Conservation (phyloP, 2,113 vertebrate genomes). For the Rhegmatorhina hoffmannsi region DNA sequence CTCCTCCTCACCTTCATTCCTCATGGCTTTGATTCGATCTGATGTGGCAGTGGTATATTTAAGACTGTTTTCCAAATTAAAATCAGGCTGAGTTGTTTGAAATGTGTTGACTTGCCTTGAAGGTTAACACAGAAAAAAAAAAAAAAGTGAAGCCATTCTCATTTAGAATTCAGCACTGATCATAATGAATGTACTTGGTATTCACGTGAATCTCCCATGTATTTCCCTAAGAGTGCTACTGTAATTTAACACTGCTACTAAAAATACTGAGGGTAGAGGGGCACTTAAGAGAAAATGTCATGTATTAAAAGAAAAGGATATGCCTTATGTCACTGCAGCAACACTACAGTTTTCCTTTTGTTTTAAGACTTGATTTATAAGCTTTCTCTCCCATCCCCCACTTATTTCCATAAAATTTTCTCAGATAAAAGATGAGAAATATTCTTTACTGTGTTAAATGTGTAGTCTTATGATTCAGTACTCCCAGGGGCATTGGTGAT, state of each 20-base stretch:
- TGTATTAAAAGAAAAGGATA: neutral
- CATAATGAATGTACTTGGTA: constrained; percentile 49
- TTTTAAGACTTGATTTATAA: constrained; percentile 49
- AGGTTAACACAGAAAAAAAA: constrained; percentile 41
- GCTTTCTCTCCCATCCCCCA: neutral
- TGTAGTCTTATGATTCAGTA: constrained; percentile 33
- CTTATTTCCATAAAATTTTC: constrained; percentile 21
- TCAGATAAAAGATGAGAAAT: constrained; percentile 30
- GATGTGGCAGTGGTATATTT: constrained; percentile 57
- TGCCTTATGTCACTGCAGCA: neutral
- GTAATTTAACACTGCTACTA: constrained; percentile 38
- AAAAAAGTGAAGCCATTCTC: constrained; percentile 12
- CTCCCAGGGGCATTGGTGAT: constrained; percentile 27
- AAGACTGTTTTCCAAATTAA: constrained; percentile 69
- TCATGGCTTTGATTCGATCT: constrained; percentile 18
- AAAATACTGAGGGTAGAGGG: constrained; percentile 25
- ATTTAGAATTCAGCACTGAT: constrained; percentile 65
- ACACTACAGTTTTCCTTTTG: neutral
- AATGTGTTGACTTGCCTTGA: constrained; percentile 62
- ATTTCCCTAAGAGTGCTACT: constrained; percentile 38
- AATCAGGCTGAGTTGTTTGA: constrained; percentile 60
- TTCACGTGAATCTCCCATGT: constrained; percentile 36
- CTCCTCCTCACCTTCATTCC: constrained; percentile 1
- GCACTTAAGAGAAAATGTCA: constrained; percentile 33
- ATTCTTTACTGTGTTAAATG: constrained; percentile 39